Percentiles rank a stretch among this genome's conserved stretches.
Conservation (phyloP, 2,888 invertebrate species). For the Pristionchus arcanus region DNA sequence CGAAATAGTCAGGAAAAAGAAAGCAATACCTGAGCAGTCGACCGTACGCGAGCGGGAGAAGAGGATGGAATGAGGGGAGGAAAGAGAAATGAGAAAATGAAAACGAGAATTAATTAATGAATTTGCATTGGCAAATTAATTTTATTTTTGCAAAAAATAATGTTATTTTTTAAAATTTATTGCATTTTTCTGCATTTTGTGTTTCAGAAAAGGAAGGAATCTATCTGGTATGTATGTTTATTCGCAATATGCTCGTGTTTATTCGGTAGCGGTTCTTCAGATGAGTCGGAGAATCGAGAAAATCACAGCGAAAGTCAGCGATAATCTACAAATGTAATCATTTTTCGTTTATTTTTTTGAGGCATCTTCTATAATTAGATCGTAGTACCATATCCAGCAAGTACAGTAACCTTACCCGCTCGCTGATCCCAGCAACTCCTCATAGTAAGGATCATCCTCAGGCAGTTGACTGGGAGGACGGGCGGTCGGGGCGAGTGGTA, state of each 20-base stretch:
- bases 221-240: neutral
- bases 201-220: too few species aligned
- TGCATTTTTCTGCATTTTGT: too few species aligned
- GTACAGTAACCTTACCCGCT: neutral
- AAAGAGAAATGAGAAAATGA: neutral
- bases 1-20: too few species aligned
- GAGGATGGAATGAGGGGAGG: neutral
- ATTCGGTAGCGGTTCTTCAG: neutral
- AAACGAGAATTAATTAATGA: neutral
- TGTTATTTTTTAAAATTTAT: too few species aligned
- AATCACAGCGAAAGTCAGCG: neutral
- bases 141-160: too few species aligned
- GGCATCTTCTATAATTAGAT: too few species aligned
- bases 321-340: neutral
- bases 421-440: neutral
- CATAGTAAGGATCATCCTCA: neutral
- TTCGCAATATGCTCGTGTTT: neutral
- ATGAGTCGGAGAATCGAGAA: conserved; percentile 1
- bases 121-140: too few species aligned
- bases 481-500: neutral
- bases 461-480: neutral
- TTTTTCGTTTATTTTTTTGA: too few species aligned
- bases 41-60: conserved; percentile 17
- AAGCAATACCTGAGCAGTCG: neutral
- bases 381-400: neutral